Percentiles rank a stretch among this genome's conserved stretches.
phyloP scores from a whole-genome alignment of 2,113 vertebrate genomes.

The Calonectris borealis region DNA sequence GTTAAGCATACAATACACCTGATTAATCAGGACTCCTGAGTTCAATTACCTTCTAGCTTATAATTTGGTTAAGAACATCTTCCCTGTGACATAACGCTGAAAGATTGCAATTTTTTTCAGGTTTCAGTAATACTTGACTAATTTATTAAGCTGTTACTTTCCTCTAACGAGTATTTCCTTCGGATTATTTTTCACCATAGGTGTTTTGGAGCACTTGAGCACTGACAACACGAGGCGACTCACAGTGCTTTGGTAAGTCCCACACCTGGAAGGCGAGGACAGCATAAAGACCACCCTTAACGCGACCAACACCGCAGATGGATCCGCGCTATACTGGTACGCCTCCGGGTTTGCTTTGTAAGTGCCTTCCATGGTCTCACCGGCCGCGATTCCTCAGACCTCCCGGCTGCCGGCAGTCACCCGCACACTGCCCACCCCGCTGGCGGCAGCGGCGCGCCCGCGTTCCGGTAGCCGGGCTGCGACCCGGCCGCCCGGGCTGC shows the following conservation, averaged over 20 bases:
- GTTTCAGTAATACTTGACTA: fast-evolving
- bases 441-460: too few species aligned
- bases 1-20: too few species aligned
- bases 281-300: fast-evolving
- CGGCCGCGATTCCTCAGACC: background rate
- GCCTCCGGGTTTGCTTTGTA: too few species aligned
- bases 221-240: too few species aligned
- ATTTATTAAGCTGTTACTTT: background rate
- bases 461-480: too few species aligned
- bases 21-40: fast-evolving
- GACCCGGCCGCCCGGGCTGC: too few species aligned
- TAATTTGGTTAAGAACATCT: fast-evolving
- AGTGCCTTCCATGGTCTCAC: background rate
- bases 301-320: background rate
- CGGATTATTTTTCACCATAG: fast-evolving
- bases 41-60: fast-evolving
- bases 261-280: too few species aligned
- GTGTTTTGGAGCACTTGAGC: fast-evolving
- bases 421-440: too few species aligned
- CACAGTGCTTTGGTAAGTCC: fast-evolving
- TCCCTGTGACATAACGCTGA: background rate
- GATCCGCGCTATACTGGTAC: background rate
- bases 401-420: too few species aligned
- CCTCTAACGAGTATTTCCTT: background rate
- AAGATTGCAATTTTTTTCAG: background rate